Evolutionary conservation across 2,113 vertebrate genomes (phyloP).

Genomic region (Camelus bactrianus): DNA sequence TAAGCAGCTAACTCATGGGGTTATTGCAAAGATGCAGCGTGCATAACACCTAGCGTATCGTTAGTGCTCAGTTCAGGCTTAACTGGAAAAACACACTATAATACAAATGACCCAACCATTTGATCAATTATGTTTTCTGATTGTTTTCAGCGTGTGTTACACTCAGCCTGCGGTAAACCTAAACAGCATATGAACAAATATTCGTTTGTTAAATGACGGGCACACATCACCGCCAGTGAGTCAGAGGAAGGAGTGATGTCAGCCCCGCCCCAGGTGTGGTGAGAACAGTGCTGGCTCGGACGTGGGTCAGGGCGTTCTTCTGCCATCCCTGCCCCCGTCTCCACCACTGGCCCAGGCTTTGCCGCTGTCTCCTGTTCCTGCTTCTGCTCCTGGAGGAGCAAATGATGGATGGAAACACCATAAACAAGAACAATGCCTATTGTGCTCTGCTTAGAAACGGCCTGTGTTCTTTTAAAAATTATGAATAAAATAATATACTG

Average conservation of each 20-base stretch:
- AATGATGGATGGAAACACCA: conserved; percentile 60
- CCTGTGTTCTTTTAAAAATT: conserved; percentile 66
- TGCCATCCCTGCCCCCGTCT: neutral
- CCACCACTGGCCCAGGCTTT: neutral
- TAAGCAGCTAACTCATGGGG: neutral
- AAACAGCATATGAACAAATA: neutral
- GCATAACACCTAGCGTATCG: neutral
- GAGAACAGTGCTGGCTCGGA: rapidly evolving
- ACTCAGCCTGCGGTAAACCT: neutral
- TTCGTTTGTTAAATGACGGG: neutral
- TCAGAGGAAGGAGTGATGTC: neutral
- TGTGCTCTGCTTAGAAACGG: conserved; percentile 55
- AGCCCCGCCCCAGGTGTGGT: neutral
- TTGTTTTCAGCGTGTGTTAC: neutral
- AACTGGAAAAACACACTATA: neutral
- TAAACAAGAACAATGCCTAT: conserved; percentile 68
- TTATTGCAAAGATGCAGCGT: neutral
- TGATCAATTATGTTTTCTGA: neutral
- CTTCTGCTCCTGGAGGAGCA: neutral
- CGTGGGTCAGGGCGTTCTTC: rapidly evolving
- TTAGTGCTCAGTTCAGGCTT: neutral
- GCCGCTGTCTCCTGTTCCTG: neutral
- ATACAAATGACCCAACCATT: neutral
- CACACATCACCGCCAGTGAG: neutral
- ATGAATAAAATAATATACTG: conserved; percentile 62